Evolutionary conservation across 2,113 vertebrate species (phyloP), one percentile per base, ranked within the genome.

Genomic region (Thomomys bottae): DNA sequence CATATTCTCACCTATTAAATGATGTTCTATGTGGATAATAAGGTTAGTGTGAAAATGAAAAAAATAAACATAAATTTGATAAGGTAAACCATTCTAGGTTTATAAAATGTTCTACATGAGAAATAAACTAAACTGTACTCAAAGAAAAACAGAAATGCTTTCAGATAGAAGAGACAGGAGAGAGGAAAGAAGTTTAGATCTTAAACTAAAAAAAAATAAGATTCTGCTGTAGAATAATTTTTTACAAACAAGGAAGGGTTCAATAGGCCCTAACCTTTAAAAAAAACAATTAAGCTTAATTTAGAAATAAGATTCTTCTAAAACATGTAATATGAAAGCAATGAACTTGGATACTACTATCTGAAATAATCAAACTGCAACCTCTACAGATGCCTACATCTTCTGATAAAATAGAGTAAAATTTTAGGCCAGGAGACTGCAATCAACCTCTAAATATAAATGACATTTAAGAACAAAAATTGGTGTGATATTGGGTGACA

Each of bases 111-210:
- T 54, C 49, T 54, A 54, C 14, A 45, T 45, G 45, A 45, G 45
- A 45, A 45, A 45, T 45, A 45, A 45, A 45, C 11, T 45, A 6
- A 45, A 6, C 6, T 45, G 45, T 45, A 45, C 49, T 17, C 49
- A 54, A 54, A 54, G 49, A 93, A 95, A 90, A 81, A 63, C 90
- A 68, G n/a, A n/a, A 88, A 63, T 61, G 57, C 49, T 90, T 89
- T 84, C 84, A 73, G 30, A 30, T 76, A 40, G 12, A 54, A 38
- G 75, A 67, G 32, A 18, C 59, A 91, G 36, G 10, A 54, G 6
- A 64, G 23, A 82, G 78, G 21, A 79, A 87, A 6, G 42, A 76
- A 42, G 4, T 40, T 84, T 54, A 85, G 7, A 54, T 6, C 3
- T 70, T 28, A 89, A 91, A 59, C 18, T 76, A 87, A 82, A 72